Evolutionary conservation across 1,140 invertebrate genomes (phyloP).

Genomic region (Drosophila carrolli): DNA sequence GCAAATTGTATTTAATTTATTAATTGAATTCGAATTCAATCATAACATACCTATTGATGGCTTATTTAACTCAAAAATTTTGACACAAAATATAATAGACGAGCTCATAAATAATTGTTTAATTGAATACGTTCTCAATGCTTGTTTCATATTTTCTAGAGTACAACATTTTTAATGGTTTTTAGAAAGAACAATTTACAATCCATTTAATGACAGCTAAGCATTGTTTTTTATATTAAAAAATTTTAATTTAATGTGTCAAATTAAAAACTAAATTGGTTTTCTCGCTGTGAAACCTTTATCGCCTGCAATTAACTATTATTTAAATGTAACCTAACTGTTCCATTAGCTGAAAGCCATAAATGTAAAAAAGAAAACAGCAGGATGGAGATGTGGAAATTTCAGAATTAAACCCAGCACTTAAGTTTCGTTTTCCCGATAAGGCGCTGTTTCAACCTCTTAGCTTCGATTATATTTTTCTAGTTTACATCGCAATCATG

Average conservation of each 20-base stretch:
- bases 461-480: conserved; percentile 27
- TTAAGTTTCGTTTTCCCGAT: conserved; percentile 17
- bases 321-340: conserved; percentile 25
- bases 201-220: no score
- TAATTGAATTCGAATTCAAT: not conserved
- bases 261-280: not conserved
- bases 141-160: not conserved
- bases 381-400: not conserved
- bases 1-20: not conserved
- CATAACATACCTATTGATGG: no score
- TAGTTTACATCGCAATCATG: conserved; percentile 22
- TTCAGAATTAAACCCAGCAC: conserved; percentile 2
- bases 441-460: not conserved
- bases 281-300: not conserved
- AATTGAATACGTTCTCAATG: no score
- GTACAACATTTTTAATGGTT: not conserved
- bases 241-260: no score
- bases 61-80: no score
- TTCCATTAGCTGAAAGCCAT: not conserved
- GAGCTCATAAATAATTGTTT: no score
- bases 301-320: conserved; percentile 38
- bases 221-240: no score
- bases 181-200: no score
- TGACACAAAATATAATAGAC: no score
- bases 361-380: conserved; percentile 1